Percentiles rank a stretch among this genome's conserved stretches.
phyloP scores from a whole-genome alignment of 2,797 vertebrate genomes.

The Rhadinocentrus ornatus region DNA sequence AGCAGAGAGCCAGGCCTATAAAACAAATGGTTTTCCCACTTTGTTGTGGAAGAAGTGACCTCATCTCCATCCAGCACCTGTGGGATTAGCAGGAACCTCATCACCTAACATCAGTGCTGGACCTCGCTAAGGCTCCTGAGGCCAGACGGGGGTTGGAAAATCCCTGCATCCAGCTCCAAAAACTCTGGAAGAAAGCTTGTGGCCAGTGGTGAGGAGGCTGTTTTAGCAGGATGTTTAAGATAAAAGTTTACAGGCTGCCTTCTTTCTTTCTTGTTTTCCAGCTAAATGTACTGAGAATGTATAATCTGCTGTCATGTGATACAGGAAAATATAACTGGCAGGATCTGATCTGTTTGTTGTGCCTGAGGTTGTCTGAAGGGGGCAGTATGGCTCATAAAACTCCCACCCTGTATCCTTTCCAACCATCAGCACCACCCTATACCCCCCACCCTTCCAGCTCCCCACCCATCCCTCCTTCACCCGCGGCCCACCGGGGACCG shows the following conservation, averaged over 20 bases:
- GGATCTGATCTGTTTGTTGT: slow-evolving; percentile 42
- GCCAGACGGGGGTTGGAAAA: slow-evolving; percentile 3
- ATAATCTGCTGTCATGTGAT: neutral
- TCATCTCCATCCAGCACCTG: neutral
- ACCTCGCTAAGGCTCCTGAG: slow-evolving; percentile 5
- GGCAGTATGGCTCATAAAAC: slow-evolving; percentile 77
- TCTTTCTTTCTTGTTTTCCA: neutral
- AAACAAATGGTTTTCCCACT: neutral
- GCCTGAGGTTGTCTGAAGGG: slow-evolving; percentile 69
- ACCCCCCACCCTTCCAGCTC: neutral
- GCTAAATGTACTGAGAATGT: neutral
- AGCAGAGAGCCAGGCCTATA: neutral
- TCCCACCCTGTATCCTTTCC: neutral
- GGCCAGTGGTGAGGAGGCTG: neutral
- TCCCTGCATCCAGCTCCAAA: slow-evolving; percentile 1
- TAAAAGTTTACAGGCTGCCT: neutral
- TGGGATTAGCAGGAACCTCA: neutral
- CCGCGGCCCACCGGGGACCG: slow-evolving; percentile 69
- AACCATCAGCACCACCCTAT: neutral
- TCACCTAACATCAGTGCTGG: neutral
- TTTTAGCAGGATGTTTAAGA: neutral
- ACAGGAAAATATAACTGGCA: neutral
- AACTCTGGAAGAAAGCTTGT: no score
- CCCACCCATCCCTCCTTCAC: slow-evolving; percentile 47
- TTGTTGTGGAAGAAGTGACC: neutral